Evolutionary conservation across 2,888 invertebrate species (phyloP).

Genomic region (Leucophora obtusa): DNA sequence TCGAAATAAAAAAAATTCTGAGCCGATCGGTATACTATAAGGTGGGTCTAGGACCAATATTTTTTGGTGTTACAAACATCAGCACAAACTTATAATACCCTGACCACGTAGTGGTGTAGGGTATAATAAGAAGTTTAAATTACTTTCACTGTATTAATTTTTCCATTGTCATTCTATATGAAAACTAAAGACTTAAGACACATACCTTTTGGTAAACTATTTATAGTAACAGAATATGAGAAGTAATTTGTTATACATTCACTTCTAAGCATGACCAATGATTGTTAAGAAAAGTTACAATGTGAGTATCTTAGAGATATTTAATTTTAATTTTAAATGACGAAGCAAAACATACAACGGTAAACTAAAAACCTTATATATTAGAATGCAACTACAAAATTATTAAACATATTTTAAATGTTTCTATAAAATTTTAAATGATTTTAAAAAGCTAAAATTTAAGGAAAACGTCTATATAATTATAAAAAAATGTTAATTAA

Average conservation of each 20-base stretch:
- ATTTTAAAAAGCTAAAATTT: background rate
- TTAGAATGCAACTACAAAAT: too few species aligned
- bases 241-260: conserved; percentile 31
- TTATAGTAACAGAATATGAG: conserved; percentile 12
- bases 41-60: too few species aligned
- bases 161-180: background rate
- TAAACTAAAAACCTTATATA: background rate
- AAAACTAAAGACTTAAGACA: conserved; percentile 36
- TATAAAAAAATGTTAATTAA: background rate
- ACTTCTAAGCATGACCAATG: background rate
- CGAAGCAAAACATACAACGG: background rate
- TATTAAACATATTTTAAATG: too few species aligned
- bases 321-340: background rate
- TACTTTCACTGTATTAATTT: too few species aligned
- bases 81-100: too few species aligned
- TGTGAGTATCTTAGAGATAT: background rate
- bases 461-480: too few species aligned
- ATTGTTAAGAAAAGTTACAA: background rate
- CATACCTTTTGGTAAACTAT: background rate
- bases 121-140: too few species aligned
- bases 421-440: too few species aligned
- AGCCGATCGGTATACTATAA: too few species aligned
- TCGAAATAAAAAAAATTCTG: too few species aligned
- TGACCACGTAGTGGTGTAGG: too few species aligned
- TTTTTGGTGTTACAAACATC: too few species aligned